These are phyloP conservation scores for Eupithecia dodoneata DNA, from an alignment of 2,888 invertebrate species.

Conservation along the genomic window DNA sequence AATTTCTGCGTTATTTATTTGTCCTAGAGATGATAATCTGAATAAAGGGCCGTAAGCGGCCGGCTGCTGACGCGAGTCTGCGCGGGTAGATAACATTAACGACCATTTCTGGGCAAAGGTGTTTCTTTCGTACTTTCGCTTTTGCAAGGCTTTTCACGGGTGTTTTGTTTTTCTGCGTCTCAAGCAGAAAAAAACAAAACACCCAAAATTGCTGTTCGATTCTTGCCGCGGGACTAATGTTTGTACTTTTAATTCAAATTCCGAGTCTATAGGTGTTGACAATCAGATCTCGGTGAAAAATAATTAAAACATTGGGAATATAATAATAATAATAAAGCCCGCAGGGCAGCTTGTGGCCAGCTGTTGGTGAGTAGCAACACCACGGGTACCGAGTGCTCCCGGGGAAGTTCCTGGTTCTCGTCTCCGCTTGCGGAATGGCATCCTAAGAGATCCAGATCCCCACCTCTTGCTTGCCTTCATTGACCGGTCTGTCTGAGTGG, in stretches of 20 bases:
- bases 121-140: conserved; percentile 12
- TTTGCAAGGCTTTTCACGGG: neutral
- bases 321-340: too few relatives aligned
- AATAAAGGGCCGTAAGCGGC: conserved; percentile 8
- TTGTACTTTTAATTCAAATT: neutral
- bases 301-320: too few relatives aligned
- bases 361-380: too few relatives aligned
- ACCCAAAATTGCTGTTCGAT: neutral
- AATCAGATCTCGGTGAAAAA: neutral
- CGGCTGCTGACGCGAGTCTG: conserved; percentile 23
- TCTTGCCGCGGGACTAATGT: neutral
- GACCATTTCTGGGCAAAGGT: conserved; percentile 10
- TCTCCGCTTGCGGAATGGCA: too few relatives aligned
- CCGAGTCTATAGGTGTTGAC: neutral
- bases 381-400: too few relatives aligned
- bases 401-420: too few relatives aligned
- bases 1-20: conserved; percentile 1
- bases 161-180: too few relatives aligned
- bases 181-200: neutral
- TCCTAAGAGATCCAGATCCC: too few relatives aligned
- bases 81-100: conserved; percentile 25
- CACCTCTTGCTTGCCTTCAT: too few relatives aligned
- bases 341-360: too few relatives aligned
- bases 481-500: too few relatives aligned
- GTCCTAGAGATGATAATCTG: conserved; percentile 1